Evolutionary conservation across 2,888 invertebrate genomes (phyloP).

Genomic region (Chalcosyrphus nemorum): DNA sequence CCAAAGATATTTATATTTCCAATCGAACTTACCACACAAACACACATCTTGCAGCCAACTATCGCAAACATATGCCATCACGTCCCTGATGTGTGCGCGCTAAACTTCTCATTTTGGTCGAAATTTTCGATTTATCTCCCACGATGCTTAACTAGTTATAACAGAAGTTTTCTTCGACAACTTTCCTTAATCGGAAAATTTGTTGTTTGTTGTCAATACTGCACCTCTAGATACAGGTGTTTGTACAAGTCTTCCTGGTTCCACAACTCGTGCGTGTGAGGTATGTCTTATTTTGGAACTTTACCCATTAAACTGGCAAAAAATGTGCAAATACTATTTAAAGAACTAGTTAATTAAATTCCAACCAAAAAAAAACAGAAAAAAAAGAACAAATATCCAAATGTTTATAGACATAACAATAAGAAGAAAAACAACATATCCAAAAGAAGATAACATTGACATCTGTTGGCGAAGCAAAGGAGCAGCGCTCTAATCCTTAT

Average conservation of each 20-base stretch:
- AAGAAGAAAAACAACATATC: not conserved
- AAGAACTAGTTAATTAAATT: not conserved
- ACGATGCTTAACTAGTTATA: not conserved
- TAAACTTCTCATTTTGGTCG: not conserved
- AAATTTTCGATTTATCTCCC: slow-evolving; percentile 7
- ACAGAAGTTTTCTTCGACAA: slow-evolving; percentile 7
- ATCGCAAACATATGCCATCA: not conserved
- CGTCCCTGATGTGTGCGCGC: slow-evolving; percentile 2
- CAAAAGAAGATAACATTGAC: slow-evolving; percentile 37
- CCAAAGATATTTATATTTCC: not conserved
- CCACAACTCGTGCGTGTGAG: not conserved
- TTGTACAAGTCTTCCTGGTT: not conserved
- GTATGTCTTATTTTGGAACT: too few species aligned
- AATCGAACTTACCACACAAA: not conserved
- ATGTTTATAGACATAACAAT: not conserved
- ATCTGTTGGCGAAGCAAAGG: slow-evolving; percentile 44
- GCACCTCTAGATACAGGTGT: not conserved
- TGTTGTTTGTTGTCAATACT: not conserved
- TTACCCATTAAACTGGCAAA: too few species aligned
- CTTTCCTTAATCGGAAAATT: not conserved
- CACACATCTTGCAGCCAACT: not conserved
- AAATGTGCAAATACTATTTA: too few species aligned
- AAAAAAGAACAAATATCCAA: too few species aligned
- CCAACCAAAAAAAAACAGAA: too few species aligned
- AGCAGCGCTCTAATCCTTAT: slow-evolving; percentile 29